Evolutionary conservation across 2,113 vertebrate species (phyloP), one percentile per base, ranked within the genome.

Genomic region (Lepus europaeus): DNA sequence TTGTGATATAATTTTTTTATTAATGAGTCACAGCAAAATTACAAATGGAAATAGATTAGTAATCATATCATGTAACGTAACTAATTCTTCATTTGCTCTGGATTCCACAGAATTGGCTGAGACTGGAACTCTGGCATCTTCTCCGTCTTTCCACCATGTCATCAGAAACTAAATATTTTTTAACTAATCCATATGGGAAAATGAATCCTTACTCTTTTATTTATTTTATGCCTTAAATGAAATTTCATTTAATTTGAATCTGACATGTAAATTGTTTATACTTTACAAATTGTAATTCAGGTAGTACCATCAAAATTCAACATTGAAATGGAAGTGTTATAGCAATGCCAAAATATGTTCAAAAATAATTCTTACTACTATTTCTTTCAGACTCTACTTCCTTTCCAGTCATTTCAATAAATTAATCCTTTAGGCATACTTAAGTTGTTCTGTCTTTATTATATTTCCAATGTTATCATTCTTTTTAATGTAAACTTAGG

Each of bases 381-480:
- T 85, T 87, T 84, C 33, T 78, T 66, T 92, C 56, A 79, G 69
- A 90, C 80, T 45, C 36, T 74, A 23, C 86, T 97, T 97, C 79
- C 82, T 91, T 79, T 79, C 86, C 93, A 93, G 93, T 92, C 86
- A 84, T 95, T 96, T 94, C 96, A 97, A 97, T 97, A 97, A 97
- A 97, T 74, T 81, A 82, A 96, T 77, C 77, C 51, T 94, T 88
- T 89, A 73, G 87, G 95, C 96, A 97, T 95, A 95, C 73, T 95
- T 89, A 91, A 89, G 31, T 87, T 91, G 82, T 80, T 39, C 56
- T 97, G 90, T 96, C 77, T 92, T 97, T 83, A 89, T 96, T 95
- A 59, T 86, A 91, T 90, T 83, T 33, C 0, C 56, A 82, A 69
- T 0, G 5, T 23, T 49, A 59, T 73, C 68, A 5, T 0, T 6